A percentile compares a stretch with the other conserved stretches of the same genome.
These are phyloP conservation scores for Schizotus pectinicornis DNA, from an alignment of 2,888 invertebrate genomes.

Conservation along the genomic window DNA sequence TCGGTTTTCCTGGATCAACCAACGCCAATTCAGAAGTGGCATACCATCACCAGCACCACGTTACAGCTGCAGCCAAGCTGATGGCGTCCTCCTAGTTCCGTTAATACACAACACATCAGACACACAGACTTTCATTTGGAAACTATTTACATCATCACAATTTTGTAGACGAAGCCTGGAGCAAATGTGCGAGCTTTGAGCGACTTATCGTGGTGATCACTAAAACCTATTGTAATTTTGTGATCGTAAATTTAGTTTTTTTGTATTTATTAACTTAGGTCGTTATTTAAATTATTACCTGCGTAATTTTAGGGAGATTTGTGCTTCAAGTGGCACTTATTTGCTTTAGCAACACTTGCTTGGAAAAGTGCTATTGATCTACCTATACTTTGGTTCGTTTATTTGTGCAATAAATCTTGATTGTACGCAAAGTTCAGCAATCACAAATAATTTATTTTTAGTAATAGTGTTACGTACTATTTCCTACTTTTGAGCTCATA, in stretches of 20 bases:
- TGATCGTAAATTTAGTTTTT: slow-evolving; percentile 34
- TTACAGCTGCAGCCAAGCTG: slow-evolving; percentile 81
- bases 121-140: not conserved
- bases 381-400: no score
- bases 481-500: slow-evolving; percentile 17
- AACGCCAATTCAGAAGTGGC: slow-evolving; percentile 66
- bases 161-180: not conserved
- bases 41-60: slow-evolving; percentile 85
- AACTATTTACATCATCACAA: not conserved
- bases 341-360: no score
- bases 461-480: slow-evolving; percentile 16
- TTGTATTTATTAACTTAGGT: slow-evolving; percentile 31
- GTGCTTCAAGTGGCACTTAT: no score
- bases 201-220: slow-evolving; percentile 29
- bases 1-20: slow-evolving; percentile 60
- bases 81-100: slow-evolving; percentile 77
- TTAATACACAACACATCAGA: not conserved
- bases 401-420: not conserved
- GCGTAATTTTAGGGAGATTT: no score
- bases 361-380: no score
- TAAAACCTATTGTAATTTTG: slow-evolving; percentile 29
- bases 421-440: not conserved
- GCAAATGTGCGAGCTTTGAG: not conserved
- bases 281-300: slow-evolving; percentile 17
- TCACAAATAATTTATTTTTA: slow-evolving; percentile 2